Conservation (phyloP, 2,113 vertebrate genomes). For the Progne subis region DNA sequence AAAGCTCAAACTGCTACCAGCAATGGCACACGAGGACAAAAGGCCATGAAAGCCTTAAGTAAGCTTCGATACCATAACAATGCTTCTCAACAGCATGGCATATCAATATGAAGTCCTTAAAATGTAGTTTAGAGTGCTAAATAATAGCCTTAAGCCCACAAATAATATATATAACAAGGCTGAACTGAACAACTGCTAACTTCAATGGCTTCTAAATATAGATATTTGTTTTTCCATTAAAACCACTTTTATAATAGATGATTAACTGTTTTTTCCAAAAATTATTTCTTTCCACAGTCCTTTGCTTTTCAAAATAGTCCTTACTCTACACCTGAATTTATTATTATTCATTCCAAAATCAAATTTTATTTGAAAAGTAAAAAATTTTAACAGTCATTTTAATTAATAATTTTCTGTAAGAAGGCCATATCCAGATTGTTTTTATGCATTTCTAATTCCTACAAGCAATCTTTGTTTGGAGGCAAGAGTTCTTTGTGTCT, state of each 20-base stretch:
- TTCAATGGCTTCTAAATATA: neutral
- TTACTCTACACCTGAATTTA: neutral
- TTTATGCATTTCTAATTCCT: neutral
- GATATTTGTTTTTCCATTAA: neutral
- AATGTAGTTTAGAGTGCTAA: neutral
- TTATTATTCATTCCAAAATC: neutral
- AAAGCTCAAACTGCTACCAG: neutral
- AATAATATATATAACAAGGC: neutral
- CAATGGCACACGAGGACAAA: neutral
- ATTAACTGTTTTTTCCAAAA: neutral
- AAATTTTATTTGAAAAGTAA: neutral
- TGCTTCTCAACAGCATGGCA: neutral
- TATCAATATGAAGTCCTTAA: neutral
- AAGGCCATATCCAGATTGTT: neutral
- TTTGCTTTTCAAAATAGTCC: neutral
- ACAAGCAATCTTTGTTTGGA: neutral
- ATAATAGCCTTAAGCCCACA: neutral
- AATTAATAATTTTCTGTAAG: neutral
- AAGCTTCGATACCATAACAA: neutral
- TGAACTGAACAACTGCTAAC: neutral
- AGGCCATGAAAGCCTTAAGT: neutral
- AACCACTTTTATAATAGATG: neutral
- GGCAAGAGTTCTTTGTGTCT: neutral
- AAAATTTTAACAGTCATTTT: neutral
- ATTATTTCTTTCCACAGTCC: neutral